Percentiles rank a stretch among this genome's conserved stretches.
Conservation (phyloP, 2,797 vertebrate genomes). For the Yasuhikotakia modesta region DNA sequence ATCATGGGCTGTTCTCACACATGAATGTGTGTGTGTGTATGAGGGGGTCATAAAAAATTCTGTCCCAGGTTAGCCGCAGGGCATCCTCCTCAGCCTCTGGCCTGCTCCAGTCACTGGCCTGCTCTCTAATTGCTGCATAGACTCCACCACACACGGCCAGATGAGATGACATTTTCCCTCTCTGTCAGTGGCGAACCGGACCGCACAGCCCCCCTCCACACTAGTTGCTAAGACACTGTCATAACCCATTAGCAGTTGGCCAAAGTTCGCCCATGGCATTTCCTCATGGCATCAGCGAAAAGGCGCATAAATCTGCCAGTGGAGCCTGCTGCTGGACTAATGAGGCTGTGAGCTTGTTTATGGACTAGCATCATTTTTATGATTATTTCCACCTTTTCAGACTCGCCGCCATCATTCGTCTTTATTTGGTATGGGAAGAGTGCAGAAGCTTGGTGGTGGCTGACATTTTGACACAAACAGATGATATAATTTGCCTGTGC, state of each 20-base stretch:
- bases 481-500: conserved; percentile 75
- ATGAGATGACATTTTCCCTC: conserved; percentile 91
- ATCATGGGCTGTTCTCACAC: conserved; percentile 44
- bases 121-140: conserved; percentile 96
- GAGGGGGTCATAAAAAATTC: conserved; percentile 76
- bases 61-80: conserved; percentile 89
- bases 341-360: conserved; percentile 94
- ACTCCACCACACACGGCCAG: conserved; percentile 84
- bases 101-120: conserved; percentile 94
- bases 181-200: conserved; percentile 84
- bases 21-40: conserved; percentile 66
- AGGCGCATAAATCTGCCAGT: conserved; percentile 87
- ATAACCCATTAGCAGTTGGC: conserved; percentile 94
- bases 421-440: conserved; percentile 80
- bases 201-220: conserved; percentile 65
- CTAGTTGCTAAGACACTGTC: conserved; percentile 98
- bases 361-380: conserved; percentile 91
- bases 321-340: conserved; percentile 92
- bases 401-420: conserved; percentile 70
- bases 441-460: conserved; percentile 65
- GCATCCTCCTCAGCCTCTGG: conserved; percentile 92
- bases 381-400: conserved; percentile 94
- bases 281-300: conserved; percentile 89
- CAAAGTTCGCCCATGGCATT: conserved; percentile 93
- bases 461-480: conserved; percentile 87